These are phyloP conservation scores for Abrostola tripartita DNA, from an alignment of 2,888 invertebrate species.

Conservation along the genomic window DNA sequence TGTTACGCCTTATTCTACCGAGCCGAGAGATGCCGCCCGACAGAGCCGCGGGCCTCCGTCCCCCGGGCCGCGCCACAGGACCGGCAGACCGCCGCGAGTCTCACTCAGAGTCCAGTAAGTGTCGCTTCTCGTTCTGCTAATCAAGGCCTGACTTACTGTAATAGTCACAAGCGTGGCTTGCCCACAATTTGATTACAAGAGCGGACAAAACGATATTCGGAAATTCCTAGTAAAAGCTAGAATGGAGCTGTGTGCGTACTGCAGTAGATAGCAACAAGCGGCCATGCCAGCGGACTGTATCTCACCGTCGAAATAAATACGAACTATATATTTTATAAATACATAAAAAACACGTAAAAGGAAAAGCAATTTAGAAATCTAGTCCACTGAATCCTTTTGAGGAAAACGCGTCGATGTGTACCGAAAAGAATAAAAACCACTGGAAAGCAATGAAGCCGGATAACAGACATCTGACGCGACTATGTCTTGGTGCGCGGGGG, in stretches of 20 bases:
- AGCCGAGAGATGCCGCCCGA: too few species aligned
- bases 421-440: conserved; percentile 3
- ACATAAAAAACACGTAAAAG: neutral
- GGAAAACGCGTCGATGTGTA: conserved; percentile 5
- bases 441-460: conserved; percentile 11
- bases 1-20: conserved; percentile 7
- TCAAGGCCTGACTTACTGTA: neutral
- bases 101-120: too few species aligned
- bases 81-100: too few species aligned
- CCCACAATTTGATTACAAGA: too few species aligned
- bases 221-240: too few species aligned
- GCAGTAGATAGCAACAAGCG: too few species aligned
- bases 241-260: too few species aligned
- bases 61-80: too few species aligned
- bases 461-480: conserved; percentile 3
- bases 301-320: too few species aligned
- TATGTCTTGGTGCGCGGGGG: neutral
- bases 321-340: neutral
- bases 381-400: neutral
- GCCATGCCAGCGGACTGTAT: too few species aligned
- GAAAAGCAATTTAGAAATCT: conserved; percentile 8
- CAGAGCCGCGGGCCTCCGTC: too few species aligned
- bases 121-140: neutral
- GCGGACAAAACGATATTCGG: too few species aligned
- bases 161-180: neutral